Base-by-base conservation (phyloP, 2,888 invertebrate genomes). In the Megastigmus dorsalis region DNA sequence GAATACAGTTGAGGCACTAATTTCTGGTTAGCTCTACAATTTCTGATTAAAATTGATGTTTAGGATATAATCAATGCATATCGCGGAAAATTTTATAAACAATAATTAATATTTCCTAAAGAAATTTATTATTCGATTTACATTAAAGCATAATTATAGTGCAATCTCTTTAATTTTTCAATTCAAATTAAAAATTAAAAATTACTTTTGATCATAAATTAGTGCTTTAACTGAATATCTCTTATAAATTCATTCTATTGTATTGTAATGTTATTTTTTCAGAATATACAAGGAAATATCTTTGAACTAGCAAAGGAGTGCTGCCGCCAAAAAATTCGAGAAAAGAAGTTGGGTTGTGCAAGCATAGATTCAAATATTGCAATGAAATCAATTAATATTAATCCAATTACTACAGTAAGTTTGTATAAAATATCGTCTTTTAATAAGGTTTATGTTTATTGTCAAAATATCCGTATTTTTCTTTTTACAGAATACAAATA, bases 231-330 rank as follows among this genome's bases (percentile, higher is more conserved):
- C n/a, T n/a, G n/a, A n/a, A n/a, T n/a, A n/a, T n/a, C n/a, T n/a
- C n/a, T n/a, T n/a, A n/a, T n/a, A n/a, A n/a, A n/a, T n/a, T n/a
- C n/a, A n/a, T n/a, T n/a, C n/a, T n/a, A n/a, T n/a, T n/a, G n/a
- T n/a, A n/a, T n/a, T n/a, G n/a, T n/a, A n/a, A n/a, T n/a, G n/a
- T n/a, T n/a, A 18, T 15, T 45, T 50, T 50, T 30, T 10, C 18
- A 72, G 65, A 48, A 50, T 15, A 13, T 63, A 6, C 50, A 75
- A 23, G 60, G 65, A 41, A 69, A 77, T 41, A 38, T 69, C 57
- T 78, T 79, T 62, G 57, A 68, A 38, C 30, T 71, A 7, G 77
- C 66, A 23, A 69, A 69, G 23, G 69, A 41, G 20, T 75, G 33
- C 43, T 78, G 74, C 41, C 57, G 65, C 7, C 67, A 75, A 59